These are phyloP conservation scores for Metaphire vulgaris DNA, from an alignment of 1,140 invertebrate species.

Conservation along the genomic window DNA sequence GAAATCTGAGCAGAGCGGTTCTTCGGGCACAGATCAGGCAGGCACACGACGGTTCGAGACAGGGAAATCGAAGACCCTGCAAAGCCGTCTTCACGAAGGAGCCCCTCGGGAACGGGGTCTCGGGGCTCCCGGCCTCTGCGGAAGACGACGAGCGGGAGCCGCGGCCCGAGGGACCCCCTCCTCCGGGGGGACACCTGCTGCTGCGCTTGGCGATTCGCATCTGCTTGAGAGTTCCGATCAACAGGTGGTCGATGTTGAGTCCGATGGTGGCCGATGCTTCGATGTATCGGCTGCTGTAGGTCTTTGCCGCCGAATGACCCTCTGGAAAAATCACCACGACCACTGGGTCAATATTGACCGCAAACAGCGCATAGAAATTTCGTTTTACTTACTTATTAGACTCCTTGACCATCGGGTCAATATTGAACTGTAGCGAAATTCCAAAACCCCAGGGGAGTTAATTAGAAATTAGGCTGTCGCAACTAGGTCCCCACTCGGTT, in stretches of 20 bases:
- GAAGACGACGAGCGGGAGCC: background rate
- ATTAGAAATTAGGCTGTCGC: too few species aligned
- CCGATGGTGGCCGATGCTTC: constrained; percentile 73
- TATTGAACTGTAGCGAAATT: too few species aligned
- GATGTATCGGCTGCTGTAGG: constrained; percentile 70
- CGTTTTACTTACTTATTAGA: too few species aligned
- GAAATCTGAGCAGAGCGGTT: background rate
- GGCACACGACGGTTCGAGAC: background rate
- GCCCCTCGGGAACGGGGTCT: too few species aligned
- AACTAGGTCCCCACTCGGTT: too few species aligned
- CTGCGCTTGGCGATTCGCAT: constrained; percentile 38
- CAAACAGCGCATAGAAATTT: too few species aligned
- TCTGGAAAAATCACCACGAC: constrained; percentile 31
- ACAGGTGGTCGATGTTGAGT: constrained; percentile 71
- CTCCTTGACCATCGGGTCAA: too few species aligned
- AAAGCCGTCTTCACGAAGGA: too few species aligned
- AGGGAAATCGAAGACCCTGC: background rate
- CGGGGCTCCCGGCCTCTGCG: too few species aligned
- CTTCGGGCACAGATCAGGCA: background rate
- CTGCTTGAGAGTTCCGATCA: constrained; percentile 66
- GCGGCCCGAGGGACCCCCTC: background rate
- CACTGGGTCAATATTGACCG: too few species aligned
- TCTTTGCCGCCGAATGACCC: constrained; percentile 57
- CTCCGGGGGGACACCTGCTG: background rate
- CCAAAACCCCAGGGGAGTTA: too few species aligned